Evolutionary conservation across 2,888 invertebrate species (phyloP), one percentile per base, ranked within the genome.

Genomic region (Terebella lapidaria): DNA sequence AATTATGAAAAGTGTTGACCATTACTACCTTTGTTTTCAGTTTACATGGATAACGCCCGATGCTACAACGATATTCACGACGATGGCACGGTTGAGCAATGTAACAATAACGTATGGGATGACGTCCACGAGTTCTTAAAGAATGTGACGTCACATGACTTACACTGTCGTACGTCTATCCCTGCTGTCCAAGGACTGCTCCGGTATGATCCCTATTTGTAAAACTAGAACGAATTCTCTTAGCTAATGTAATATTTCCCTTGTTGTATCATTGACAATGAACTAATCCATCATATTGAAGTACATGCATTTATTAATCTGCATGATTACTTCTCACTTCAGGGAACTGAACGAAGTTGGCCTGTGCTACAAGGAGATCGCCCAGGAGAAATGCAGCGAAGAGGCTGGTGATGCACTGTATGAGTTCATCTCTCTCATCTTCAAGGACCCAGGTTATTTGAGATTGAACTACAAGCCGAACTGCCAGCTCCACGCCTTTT

Each of bases 401-500:
- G 35, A 46, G 18, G 56, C 60, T 2, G 46, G 47, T 20, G n/a
- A 3, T 3, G 51, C 52, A 35, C 53, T 60, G 51, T 28, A 35
- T 25, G 26, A 54, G 35, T 53, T 60, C 15, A 60, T 62, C 46
- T 22, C 24, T 15, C 27, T 25, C 29, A 60, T 52, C 3, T 60
- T 63, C 42, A 27, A 30, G 1, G 56, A 60, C 28, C 62, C 62
- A 2, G 47, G 57, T 42, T 63, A 63, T 55, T 30, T 63, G 30
- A 42, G 60, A n/a, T 52, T 63, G 25, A 55, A 55, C 20, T 63
- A 57, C 54, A 27, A 46, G 24, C 60, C 62, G 2, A 54, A 63
- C 60, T 63, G 62, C 42, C 49, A 27, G 27, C 62, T 57, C 20
- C 62, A 63, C 56, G n/a, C n/a, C n/a, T n/a, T n/a, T n/a, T n/a